These are phyloP conservation scores for Aphidius gifuensis DNA, from an alignment of 1,140 invertebrate species.

Conservation along the genomic window DNA sequence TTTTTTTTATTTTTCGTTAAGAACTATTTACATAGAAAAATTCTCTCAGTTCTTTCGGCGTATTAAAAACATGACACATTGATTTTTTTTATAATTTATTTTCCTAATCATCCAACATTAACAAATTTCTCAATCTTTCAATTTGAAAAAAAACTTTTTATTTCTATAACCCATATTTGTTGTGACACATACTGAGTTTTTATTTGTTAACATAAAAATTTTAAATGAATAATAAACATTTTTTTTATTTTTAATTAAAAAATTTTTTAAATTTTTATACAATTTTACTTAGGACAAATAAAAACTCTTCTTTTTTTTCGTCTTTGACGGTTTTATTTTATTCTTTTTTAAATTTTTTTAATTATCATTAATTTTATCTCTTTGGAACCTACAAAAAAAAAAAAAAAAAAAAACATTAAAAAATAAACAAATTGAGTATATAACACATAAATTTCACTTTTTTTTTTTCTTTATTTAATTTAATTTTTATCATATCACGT, in stretches of 20 bases:
- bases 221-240: background rate
- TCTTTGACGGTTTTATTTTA: constrained; percentile 5
- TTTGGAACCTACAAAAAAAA: constrained; percentile 39
- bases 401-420: background rate
- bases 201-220: background rate
- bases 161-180: background rate
- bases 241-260: background rate
- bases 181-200: background rate
- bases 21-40: constrained; percentile 47
- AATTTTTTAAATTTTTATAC: background rate
- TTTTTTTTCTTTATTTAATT: constrained; percentile 25
- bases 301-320: constrained; percentile 3
- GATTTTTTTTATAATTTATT: constrained; percentile 7
- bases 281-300: constrained; percentile 1
- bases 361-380: background rate
- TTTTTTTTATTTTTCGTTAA: constrained; percentile 12
- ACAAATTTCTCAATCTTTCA: constrained; percentile 1
- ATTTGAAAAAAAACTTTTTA: constrained; percentile 11
- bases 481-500: constrained; percentile 45
- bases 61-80: constrained; percentile 30
- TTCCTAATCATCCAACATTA: background rate
- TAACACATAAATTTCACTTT: constrained; percentile 32
- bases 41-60: constrained; percentile 41
- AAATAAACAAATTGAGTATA: too few relatives aligned
- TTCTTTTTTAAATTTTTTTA: background rate